Evolutionary conservation across 2,888 invertebrate species (phyloP), one percentile per base, ranked within the genome.

Genomic region (Junonia oenone): DNA sequence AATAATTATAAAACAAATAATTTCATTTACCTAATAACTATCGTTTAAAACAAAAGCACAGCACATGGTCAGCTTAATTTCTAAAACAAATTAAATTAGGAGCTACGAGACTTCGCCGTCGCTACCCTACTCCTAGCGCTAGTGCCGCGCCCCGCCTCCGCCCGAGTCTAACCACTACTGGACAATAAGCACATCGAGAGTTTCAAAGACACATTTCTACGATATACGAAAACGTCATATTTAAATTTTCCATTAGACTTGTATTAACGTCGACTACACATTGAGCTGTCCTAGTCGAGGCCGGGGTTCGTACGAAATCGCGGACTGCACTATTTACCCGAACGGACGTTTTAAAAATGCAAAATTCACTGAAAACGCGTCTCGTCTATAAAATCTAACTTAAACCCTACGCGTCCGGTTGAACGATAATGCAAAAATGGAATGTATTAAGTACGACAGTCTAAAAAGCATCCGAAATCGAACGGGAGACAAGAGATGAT

Each of bases 21-120:
- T 83, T 86, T 84, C 76, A 85, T 81, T 86, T 82, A 81, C 78
- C 79, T 87, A 85, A 75, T 76, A 55, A 78, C 84, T 87, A 88
- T 76, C 80, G 76, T 85, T 88, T 87, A 88, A 90, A 90, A 89
- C 87, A 83, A 87, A 90, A 90, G 87, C 90, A 90, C 90, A 90
- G 89, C 90, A 89, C 90, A 85, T 88, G 82, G 83, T 90, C 88
- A 85, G 88, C 89, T 89, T 90, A 90, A 72, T 75, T 73, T 83
- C 56, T 59, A 59, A 83, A 84, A 69, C 74, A 83, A 83, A 81
- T 80, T 81, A 85, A 83, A 82, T 84, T 78, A 83, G 70, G 76
- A 82, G 76, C 86, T 86, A 83, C 73, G 71, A 78, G 71, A 78
- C 79, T 76, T 77, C 77, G 83, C 70, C 72, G 71, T n/a, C n/a